Conservation (phyloP, 1,140 invertebrate species). For the Scaptomyza graminum region DNA sequence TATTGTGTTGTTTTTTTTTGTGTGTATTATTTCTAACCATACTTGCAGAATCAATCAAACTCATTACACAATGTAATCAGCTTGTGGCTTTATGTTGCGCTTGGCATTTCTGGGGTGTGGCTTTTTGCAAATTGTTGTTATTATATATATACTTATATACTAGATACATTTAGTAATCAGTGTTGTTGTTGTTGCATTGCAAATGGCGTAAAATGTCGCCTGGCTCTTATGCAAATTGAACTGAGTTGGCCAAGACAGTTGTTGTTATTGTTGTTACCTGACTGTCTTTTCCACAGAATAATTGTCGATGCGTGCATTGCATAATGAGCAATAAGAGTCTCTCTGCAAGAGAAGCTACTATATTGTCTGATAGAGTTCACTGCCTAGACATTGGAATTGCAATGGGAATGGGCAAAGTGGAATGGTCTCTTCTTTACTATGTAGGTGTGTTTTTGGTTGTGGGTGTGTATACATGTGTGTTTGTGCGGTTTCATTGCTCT, state of each 20-base stretch:
- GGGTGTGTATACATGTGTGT: not conserved
- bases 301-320: slow-evolving; percentile 75
- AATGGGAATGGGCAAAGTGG: slow-evolving; percentile 15
- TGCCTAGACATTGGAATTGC: slow-evolving; percentile 52
- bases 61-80: slow-evolving; percentile 51
- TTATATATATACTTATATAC: slow-evolving; percentile 8
- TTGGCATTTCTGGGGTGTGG: slow-evolving; percentile 33
- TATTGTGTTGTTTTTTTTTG: not conserved
- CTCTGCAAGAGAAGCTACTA: slow-evolving; percentile 23
- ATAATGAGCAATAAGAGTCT: slow-evolving; percentile 56
- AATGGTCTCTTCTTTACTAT: slow-evolving; percentile 31
- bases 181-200: slow-evolving; percentile 38
- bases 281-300: slow-evolving; percentile 75
- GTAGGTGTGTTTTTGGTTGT: slow-evolving; percentile 1
- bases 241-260: slow-evolving; percentile 54
- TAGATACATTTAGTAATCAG: slow-evolving; percentile 6
- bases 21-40: slow-evolving; percentile 14
- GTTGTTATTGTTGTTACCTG: slow-evolving; percentile 20
- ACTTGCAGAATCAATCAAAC: slow-evolving; percentile 68
- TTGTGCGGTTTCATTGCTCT: slow-evolving; percentile 19
- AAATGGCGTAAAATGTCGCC: slow-evolving; percentile 41
- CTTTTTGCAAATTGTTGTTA: slow-evolving; percentile 38
- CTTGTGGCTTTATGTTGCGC: slow-evolving; percentile 7
- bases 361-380: slow-evolving; percentile 49
- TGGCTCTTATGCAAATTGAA: slow-evolving; percentile 77